Evolutionary conservation across 2,113 vertebrate species (phyloP).

Genomic region (Suricata suricatta): DNA sequence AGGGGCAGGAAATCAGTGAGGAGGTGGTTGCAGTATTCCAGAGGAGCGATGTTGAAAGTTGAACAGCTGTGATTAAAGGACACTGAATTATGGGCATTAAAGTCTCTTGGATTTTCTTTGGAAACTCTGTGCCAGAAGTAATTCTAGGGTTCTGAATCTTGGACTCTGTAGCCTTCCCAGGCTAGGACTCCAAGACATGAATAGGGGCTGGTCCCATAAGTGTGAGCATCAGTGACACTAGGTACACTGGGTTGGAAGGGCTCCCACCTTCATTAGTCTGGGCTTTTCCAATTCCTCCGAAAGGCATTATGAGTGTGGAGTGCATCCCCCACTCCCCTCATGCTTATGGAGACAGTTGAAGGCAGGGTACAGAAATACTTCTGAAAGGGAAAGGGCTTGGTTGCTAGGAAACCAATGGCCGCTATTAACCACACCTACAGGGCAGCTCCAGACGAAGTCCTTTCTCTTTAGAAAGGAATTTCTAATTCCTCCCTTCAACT

Average conservation of each 20-base stretch:
- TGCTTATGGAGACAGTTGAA: neutral
- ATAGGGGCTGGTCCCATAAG: neutral
- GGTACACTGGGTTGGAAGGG: neutral
- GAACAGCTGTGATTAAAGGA: neutral
- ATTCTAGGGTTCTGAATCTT: neutral
- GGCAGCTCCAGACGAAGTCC: constrained; percentile 59
- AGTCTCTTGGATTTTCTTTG: neutral
- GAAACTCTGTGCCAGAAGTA: neutral
- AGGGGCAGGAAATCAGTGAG: neutral
- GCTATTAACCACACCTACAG: constrained; percentile 70
- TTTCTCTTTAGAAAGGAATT: constrained; percentile 71
- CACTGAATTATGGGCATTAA: neutral
- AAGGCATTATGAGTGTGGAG: neutral
- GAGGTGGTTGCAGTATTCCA: neutral
- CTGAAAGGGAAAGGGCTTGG: constrained; percentile 48
- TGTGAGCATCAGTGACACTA: neutral
- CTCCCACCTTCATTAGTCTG: neutral
- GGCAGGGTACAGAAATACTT: neutral
- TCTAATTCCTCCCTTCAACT: constrained; percentile 63
- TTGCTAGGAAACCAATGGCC: constrained; percentile 73
- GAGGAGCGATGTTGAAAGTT: neutral
- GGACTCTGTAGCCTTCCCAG: neutral
- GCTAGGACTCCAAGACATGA: neutral
- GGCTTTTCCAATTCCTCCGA: neutral
- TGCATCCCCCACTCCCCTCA: neutral